These are phyloP conservation scores for Hippoglossus stenolepis DNA, from an alignment of 2,113 vertebrate species.

Conservation along the genomic window DNA sequence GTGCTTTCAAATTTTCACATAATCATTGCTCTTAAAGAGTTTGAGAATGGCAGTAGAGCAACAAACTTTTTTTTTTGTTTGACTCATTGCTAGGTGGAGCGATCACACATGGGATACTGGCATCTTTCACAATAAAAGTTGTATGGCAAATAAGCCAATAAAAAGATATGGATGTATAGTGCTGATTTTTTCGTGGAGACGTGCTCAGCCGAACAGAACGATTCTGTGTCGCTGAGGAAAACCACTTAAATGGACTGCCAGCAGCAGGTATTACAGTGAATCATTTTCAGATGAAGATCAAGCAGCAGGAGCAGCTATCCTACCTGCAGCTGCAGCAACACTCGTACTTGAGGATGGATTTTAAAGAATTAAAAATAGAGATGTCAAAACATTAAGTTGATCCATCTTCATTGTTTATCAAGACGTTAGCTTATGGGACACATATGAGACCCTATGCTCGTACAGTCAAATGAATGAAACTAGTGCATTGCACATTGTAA, in stretches of 20 bases:
- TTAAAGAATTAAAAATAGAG: neutral
- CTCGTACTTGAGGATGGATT: neutral
- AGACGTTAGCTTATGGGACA: too few species aligned
- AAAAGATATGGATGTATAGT: neutral
- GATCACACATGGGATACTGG: neutral
- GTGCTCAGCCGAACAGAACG: conserved; percentile 25
- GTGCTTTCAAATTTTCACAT: neutral
- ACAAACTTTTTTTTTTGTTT: neutral
- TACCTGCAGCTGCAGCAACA: neutral
- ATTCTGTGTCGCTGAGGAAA: conserved; percentile 25
- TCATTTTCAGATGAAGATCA: conserved; percentile 20
- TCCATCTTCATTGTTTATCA: neutral
- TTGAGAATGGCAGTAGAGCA: neutral
- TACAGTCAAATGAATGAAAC: too few species aligned
- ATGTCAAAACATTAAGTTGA: neutral
- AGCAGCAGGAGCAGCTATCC: neutral
- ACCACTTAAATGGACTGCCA: conserved; percentile 22
- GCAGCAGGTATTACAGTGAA: conserved; percentile 34
- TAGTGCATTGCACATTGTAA: too few species aligned
- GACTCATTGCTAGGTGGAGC: neutral
- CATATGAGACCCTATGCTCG: too few species aligned
- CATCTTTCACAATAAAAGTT: neutral
- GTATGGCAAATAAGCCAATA: neutral
- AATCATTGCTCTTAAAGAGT: neutral
- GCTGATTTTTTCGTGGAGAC: neutral